Evolutionary conservation across 2,888 invertebrate genomes (phyloP).

Genomic region (Malacosoma neustria): DNA sequence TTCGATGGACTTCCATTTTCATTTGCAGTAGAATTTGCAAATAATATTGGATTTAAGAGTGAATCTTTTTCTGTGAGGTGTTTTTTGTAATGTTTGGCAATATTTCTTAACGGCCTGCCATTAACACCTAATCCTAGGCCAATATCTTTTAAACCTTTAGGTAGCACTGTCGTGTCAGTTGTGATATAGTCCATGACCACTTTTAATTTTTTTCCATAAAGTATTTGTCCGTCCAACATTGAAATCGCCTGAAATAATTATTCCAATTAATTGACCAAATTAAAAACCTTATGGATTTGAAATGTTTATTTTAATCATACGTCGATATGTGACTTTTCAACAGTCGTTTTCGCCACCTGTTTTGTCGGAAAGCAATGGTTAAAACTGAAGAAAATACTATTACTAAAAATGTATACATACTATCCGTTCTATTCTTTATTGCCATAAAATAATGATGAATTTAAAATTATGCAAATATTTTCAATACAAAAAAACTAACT

Average conservation of each 20-base stretch:
- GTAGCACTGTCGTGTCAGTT: constrained; percentile 25
- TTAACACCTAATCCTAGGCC: constrained; percentile 42
- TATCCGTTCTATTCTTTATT: too few relatives aligned
- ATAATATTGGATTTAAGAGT: constrained; percentile 18
- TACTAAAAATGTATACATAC: too few relatives aligned
- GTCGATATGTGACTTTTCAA: too few relatives aligned
- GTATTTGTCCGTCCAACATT: constrained; percentile 43
- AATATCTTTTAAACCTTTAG: constrained; percentile 37
- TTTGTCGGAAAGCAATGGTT: too few relatives aligned
- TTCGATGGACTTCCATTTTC: not conserved
- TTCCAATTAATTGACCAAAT: too few relatives aligned
- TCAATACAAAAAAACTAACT: too few relatives aligned
- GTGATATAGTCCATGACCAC: constrained; percentile 28
- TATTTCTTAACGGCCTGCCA: constrained; percentile 37
- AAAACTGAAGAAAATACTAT: too few relatives aligned
- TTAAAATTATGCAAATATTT: too few relatives aligned
- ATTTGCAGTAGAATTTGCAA: not conserved
- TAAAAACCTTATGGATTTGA: too few relatives aligned
- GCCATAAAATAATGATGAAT: too few relatives aligned
- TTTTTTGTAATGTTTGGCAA: constrained; percentile 36
- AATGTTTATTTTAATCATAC: too few relatives aligned
- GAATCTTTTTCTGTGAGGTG: constrained; percentile 23
- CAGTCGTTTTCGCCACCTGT: too few relatives aligned
- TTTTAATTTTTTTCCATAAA: constrained; percentile 33
- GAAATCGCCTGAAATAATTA: constrained; percentile 58